Evolutionary conservation across 2,113 vertebrate species (phyloP), one percentile per base, ranked within the genome.

Genomic region (Dicrurus megarhynchus): DNA sequence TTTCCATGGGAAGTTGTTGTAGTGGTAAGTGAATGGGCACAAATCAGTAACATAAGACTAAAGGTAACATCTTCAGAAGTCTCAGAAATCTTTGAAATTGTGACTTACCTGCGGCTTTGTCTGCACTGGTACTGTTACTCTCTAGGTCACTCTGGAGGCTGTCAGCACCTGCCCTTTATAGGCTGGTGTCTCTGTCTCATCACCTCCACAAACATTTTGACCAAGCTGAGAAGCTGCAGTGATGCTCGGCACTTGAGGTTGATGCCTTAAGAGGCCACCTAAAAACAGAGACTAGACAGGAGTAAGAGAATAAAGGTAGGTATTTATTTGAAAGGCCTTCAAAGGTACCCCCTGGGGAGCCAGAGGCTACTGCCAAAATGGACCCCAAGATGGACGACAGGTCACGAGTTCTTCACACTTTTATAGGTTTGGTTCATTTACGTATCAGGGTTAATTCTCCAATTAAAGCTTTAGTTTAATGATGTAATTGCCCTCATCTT

Each of bases 191-290:
- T 42, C 23, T 73, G n/a, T 26, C 55, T 73, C n/a, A 41, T 30
- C 63, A 32, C 24, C 28, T 75, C 24, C 81, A 70, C 20, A 33
- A 63, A 6, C 19, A 59, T 23, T 87, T 81, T 84, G 41, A 33
- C 52, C 0, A 2, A 73, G 47, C 20, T 39, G 33, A 74, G 80
- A 41, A 65, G 30, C 22, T 35, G 49, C 13, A 30, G 19, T 27
- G 68, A 15, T 53, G 27, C 33, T 92, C 0, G 0, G 16, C 0
- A 1, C 19, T 23, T 22, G 56, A 27, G 47, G 21, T n/a, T n/a
- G n/a, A n/a, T n/a, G n/a, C n/a, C n/a, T n/a, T n/a, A n/a, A n/a
- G n/a, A n/a, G n/a, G n/a, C n/a, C n/a, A n/a, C n/a, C n/a, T n/a
- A n/a, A n/a, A n/a, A n/a, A n/a, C n/a, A n/a, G n/a, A n/a, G n/a